Percentiles rank a stretch among this genome's conserved stretches.
These are phyloP conservation scores for Zenarchopterus dispar DNA, from an alignment of 2,797 vertebrate species.

Conservation along the genomic window DNA sequence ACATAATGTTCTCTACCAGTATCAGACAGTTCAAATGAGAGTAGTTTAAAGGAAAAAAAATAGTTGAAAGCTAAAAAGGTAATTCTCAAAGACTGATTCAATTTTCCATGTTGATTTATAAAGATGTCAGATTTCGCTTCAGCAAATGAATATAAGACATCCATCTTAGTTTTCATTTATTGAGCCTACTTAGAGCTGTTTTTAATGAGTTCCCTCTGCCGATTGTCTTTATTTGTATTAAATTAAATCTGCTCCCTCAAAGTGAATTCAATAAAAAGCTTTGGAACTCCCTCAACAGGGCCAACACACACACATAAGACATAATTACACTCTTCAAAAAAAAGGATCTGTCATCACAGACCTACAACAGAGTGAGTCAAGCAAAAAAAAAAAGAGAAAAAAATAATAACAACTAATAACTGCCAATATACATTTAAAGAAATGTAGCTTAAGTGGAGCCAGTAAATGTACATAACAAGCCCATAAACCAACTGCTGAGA, in stretches of 20 bases:
- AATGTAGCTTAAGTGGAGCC: slow-evolving; percentile 2
- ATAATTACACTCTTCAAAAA: slow-evolving; percentile 64
- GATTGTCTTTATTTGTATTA: slow-evolving; percentile 67
- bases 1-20: slow-evolving; percentile 9
- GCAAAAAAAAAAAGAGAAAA: too few relatives aligned
- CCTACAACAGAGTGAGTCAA: slow-evolving; percentile 38
- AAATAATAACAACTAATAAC: slow-evolving; percentile 15
- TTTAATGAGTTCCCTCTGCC: slow-evolving; percentile 63
- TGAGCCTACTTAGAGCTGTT: slow-evolving; percentile 50
- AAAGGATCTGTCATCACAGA: slow-evolving; percentile 54
- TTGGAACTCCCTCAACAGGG: slow-evolving; percentile 51
- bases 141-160: slow-evolving; percentile 42
- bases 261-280: slow-evolving; percentile 65
- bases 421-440: slow-evolving; percentile 10
- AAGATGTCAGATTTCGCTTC: slow-evolving; percentile 46
- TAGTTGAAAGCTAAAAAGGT: slow-evolving; percentile 37
- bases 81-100: slow-evolving; percentile 47
- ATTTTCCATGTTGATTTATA: slow-evolving; percentile 56
- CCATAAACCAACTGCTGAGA: not conserved
- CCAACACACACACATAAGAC: slow-evolving; percentile 36
- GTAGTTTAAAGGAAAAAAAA: slow-evolving; percentile 16
- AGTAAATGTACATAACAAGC: not conserved
- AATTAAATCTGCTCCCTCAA: slow-evolving; percentile 64
- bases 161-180: slow-evolving; percentile 48
- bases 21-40: slow-evolving; percentile 22